Conservation (phyloP, 1,140 invertebrate species). For the Cotesia typhae region DNA sequence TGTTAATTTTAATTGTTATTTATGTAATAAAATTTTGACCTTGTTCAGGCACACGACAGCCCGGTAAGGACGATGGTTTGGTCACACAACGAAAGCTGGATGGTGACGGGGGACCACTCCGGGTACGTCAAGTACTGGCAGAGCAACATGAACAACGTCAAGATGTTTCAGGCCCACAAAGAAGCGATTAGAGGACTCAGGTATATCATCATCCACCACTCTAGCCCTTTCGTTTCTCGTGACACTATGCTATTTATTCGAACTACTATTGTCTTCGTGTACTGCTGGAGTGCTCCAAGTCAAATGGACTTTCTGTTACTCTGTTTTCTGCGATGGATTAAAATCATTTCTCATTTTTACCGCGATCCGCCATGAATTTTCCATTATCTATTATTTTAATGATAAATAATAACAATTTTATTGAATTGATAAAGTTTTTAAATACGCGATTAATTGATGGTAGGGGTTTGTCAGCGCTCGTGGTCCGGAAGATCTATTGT, state of each 20-base stretch:
- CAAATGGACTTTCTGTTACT: conserved; percentile 17
- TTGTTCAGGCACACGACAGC: conserved; percentile 91
- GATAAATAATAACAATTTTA: neutral
- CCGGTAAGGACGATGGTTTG: conserved; percentile 98
- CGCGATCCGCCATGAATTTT: conserved; percentile 24
- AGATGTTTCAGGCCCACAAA: conserved; percentile 99
- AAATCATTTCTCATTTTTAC: conserved; percentile 18
- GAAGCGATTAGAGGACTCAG: conserved; percentile 98
- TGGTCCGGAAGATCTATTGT: neutral
- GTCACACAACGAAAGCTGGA: conserved; percentile 99
- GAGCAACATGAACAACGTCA: conserved; percentile 99
- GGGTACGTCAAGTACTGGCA: conserved; percentile 99
- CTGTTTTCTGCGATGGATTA: conserved; percentile 17
- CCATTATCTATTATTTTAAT: neutral
- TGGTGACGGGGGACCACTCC: conserved; percentile 98
- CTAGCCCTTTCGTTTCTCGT: conserved; percentile 62
- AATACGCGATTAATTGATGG: too few species aligned
- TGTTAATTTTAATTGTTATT: neutral
- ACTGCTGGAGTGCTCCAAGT: conserved; percentile 17
- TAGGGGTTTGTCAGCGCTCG: too few species aligned
- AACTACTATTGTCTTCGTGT: conserved; percentile 20
- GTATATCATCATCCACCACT: conserved; percentile 73
- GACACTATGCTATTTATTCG: conserved; percentile 46
- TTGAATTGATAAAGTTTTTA: too few species aligned
- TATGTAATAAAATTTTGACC: conserved; percentile 39